These are phyloP conservation scores for Drosophila monieri DNA, from an alignment of 2,888 invertebrate species.

Conservation along the genomic window DNA sequence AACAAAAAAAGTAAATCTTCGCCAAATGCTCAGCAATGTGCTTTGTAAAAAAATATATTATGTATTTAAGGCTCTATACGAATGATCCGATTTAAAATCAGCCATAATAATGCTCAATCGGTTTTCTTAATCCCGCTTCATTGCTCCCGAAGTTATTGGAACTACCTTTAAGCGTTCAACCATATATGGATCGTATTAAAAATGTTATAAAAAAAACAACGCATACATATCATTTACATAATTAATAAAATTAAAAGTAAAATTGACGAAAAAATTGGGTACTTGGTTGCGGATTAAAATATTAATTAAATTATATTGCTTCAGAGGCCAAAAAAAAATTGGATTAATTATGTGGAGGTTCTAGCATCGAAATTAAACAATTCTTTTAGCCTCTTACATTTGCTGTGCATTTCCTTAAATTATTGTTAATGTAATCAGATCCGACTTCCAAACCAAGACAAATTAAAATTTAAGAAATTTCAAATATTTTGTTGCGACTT, in stretches of 20 bases:
- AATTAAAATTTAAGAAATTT: neutral
- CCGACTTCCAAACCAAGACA: neutral
- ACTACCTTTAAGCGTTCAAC: neutral
- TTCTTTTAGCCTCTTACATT: no score
- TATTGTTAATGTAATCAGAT: neutral
- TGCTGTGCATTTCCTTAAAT: no score
- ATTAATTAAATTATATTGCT: neutral
- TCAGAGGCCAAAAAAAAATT: neutral
- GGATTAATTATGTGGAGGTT: neutral
- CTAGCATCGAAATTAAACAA: neutral
- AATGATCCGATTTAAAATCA: conserved; percentile 1
- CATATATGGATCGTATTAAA: conserved; percentile 1
- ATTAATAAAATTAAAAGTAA: conserved; percentile 21
- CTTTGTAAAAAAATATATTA: conserved; percentile 33
- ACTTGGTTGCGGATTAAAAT: conserved; percentile 10
- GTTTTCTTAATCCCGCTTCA: conserved; percentile 4
- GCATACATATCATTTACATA: conserved; percentile 43
- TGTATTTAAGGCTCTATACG: conserved; percentile 21
- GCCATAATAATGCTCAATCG: conserved; percentile 9
- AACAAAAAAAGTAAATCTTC: conserved; percentile 8
- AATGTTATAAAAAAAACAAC: conserved; percentile 8
- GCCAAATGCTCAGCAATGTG: conserved; percentile 50
- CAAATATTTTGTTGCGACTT: neutral
- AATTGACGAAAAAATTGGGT: conserved; percentile 6
- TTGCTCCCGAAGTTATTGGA: conserved; percentile 14